Conservation (phyloP, 2,113 vertebrate genomes). For the Alosa alosa region DNA sequence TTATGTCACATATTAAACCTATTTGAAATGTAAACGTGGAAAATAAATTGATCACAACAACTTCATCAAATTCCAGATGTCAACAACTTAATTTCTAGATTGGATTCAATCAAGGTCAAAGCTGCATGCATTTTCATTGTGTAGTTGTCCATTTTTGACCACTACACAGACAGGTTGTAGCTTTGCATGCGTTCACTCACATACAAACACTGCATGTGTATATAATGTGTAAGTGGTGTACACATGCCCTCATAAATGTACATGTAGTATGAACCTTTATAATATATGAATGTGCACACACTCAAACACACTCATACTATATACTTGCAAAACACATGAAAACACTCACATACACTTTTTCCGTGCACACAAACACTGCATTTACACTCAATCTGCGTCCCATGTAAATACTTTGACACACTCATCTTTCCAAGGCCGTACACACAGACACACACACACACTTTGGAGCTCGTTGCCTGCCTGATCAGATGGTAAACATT, state of each 20-base stretch:
- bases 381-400: not conserved
- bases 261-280: not conserved
- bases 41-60: not conserved
- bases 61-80: not conserved
- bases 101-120: not conserved
- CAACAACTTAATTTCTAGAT: not conserved
- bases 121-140: not conserved
- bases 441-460: not conserved
- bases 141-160: not conserved
- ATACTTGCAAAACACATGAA: not conserved
- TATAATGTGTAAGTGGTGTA: too few species aligned
- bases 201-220: not conserved
- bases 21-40: not conserved
- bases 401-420: not conserved
- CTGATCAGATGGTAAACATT: slow-evolving; percentile 73
- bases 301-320: not conserved
- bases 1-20: not conserved
- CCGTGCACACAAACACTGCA: not conserved
- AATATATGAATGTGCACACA: not conserved
- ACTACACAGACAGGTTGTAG: not conserved
- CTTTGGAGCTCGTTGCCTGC: slow-evolving; percentile 41
- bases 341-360: not conserved
- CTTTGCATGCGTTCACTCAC: not conserved
- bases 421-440: not conserved
- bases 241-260: too few species aligned